phyloP scores from a whole-genome alignment of 2,888 invertebrate genomes.

The Andrena praecox region DNA sequence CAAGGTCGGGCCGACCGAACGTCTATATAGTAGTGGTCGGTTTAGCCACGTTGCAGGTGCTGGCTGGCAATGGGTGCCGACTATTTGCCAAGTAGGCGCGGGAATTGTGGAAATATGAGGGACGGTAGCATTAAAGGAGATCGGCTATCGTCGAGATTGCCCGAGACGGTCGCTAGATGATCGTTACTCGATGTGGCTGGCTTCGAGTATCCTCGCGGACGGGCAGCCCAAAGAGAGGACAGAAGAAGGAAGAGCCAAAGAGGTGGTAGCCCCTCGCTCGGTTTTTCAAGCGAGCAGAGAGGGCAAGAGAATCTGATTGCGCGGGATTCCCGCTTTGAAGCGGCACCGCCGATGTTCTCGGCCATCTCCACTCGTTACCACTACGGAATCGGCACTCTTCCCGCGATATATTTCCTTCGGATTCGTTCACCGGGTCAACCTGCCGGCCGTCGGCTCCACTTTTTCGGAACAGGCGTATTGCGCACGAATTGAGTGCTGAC shows the following conservation, averaged over 20 bases:
- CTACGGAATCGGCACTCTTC: conserved; percentile 75
- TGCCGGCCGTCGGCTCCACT: background rate
- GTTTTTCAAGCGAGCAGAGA: conserved; percentile 79
- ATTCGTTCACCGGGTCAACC: conserved; percentile 51
- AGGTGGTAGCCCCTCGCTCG: conserved; percentile 70
- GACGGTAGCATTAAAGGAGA: conserved; percentile 30
- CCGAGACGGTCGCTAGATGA: conserved; percentile 6
- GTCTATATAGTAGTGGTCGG: background rate
- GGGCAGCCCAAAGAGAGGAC: conserved; percentile 39
- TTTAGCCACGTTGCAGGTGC: background rate
- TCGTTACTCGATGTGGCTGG: conserved; percentile 44
- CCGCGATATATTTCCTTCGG: conserved; percentile 48
- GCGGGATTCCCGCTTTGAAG: conserved; percentile 84
- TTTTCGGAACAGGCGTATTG: too few relatives aligned
- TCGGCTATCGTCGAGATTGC: conserved; percentile 9
- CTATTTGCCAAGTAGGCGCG: background rate
- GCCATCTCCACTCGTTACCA: conserved; percentile 82
- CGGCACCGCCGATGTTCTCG: conserved; percentile 82
- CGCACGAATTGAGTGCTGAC: too few relatives aligned
- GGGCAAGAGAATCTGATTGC: conserved; percentile 80
- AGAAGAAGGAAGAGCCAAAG: conserved; percentile 48
- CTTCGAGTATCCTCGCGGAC: conserved; percentile 42
- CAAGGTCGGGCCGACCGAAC: too few relatives aligned
- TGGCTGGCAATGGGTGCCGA: background rate
- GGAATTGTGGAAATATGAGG: background rate